Evolutionary conservation across 1,140 invertebrate genomes (phyloP).

Genomic region (Ips typographus): DNA sequence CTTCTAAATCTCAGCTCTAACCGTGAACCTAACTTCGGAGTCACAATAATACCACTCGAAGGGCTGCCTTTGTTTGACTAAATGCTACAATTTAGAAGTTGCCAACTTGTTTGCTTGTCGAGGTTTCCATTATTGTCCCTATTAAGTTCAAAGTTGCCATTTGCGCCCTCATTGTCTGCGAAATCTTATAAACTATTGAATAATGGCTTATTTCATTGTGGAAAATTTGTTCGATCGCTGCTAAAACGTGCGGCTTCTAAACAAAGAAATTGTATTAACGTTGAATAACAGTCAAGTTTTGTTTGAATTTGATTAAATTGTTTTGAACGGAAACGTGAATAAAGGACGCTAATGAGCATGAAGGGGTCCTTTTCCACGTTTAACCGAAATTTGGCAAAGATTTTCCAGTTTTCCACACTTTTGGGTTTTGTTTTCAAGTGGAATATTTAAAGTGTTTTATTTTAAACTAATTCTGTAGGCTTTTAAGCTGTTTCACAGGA

Average conservation of each 20-base stretch:
- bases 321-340: slow-evolving; percentile 1
- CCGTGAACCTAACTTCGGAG: slow-evolving; percentile 38
- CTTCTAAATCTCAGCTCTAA: slow-evolving; percentile 30
- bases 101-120: slow-evolving; percentile 50
- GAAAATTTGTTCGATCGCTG: slow-evolving; percentile 37
- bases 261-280: slow-evolving; percentile 30
- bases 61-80: slow-evolving; percentile 51
- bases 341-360: background rate
- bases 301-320: slow-evolving; percentile 21
- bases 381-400: too few relatives aligned
- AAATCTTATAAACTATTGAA: slow-evolving; percentile 50
- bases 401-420: too few relatives aligned
- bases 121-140: slow-evolving; percentile 51
- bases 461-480: background rate
- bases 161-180: slow-evolving; percentile 45
- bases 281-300: slow-evolving; percentile 18
- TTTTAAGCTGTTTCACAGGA: slow-evolving; percentile 5
- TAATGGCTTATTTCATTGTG: slow-evolving; percentile 42
- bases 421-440: too few relatives aligned
- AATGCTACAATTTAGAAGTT: slow-evolving; percentile 53
- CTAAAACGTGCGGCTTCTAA: slow-evolving; percentile 22
- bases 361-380: too few relatives aligned
- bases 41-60: slow-evolving; percentile 48
- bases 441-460: background rate
- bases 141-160: slow-evolving; percentile 50